Evolutionary conservation across 2,113 vertebrate genomes (phyloP).

Genomic region (Carassius carassius): DNA sequence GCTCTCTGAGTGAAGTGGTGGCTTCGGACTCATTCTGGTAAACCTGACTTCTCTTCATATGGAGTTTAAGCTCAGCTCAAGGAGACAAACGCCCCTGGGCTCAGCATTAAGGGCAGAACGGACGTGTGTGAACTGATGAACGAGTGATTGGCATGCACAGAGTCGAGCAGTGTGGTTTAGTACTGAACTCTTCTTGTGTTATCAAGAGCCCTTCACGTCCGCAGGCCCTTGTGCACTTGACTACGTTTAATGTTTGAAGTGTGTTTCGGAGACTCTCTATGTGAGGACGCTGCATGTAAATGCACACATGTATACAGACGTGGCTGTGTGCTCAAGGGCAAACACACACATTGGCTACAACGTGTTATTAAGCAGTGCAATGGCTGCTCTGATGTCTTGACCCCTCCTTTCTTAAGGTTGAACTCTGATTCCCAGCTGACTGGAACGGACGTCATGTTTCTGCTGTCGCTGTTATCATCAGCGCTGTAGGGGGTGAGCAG

Average conservation of each 20-base stretch:
- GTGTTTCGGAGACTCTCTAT: slow-evolving; percentile 26
- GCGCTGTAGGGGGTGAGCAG: slow-evolving; percentile 29
- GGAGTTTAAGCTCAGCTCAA: slow-evolving; percentile 7
- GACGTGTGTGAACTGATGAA: slow-evolving; percentile 32
- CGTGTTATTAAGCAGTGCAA: neutral
- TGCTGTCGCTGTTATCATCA: slow-evolving; percentile 12
- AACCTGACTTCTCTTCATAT: neutral
- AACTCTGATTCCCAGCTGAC: slow-evolving; percentile 7
- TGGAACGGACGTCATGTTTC: slow-evolving; percentile 17
- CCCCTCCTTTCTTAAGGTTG: slow-evolving; percentile 10
- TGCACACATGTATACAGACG: neutral
- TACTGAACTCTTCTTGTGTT: slow-evolving; percentile 1
- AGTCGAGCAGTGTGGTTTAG: neutral
- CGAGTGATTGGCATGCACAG: slow-evolving; percentile 5
- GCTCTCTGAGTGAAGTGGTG: neutral
- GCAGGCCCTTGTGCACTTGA: neutral
- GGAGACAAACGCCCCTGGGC: neutral
- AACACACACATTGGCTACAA: neutral
- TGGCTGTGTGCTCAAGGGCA: neutral
- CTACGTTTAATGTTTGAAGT: slow-evolving; percentile 41
- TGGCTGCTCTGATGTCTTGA: neutral
- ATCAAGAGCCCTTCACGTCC: slow-evolving; percentile 3
- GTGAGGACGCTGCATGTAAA: slow-evolving; percentile 7
- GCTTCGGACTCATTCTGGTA: neutral
- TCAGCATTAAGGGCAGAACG: slow-evolving; percentile 2